Base-by-base conservation (phyloP, 2,888 invertebrate genomes). In the Lithodes maja region DNA sequence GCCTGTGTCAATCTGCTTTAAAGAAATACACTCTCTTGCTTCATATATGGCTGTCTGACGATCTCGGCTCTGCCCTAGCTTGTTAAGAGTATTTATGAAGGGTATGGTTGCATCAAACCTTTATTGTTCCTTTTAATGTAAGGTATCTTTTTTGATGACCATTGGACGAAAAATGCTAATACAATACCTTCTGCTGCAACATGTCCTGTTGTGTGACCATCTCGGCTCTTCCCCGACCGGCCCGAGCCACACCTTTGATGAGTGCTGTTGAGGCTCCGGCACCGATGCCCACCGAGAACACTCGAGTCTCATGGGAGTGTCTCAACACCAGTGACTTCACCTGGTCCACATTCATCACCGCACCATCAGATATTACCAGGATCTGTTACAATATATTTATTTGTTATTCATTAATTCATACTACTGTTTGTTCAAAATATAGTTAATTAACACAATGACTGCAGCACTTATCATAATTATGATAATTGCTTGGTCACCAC, bases 321-420 rank as follows among this genome's bases (percentile, higher is more conserved):
- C 92, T 89, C 53, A 92, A 91, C 3, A 93, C 93, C 7, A 93
- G 90, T 3, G 92, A 91, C 69, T 93, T 91, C 0, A 94, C 93
- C 84, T 92, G 92, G 3, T 93, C 92, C 1, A 93, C 93, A 85
- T 94, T 93, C 15, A 90, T 92, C 12, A 91, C 91, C 83, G 93
- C 93, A 50, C 94, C 94, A 92, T 94, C 94, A 12, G 94, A 94
- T 7, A 94, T 91, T 17, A 94, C 86, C 88, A 94, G 93, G 5
- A 94, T 79, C 91, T 91, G 78, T 12, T 1, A 83, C 9, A 33
- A 33, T 33, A 33, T 33, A 33, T 33, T 33, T 33, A 33, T 33
- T 33, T 33, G 33, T 33, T 33, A 33, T 33, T 33, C 33, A 33
- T 33, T 33, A 33, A 33, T 33, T 33, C 33, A 33, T 33, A 33